Base-by-base conservation (phyloP, 2,797 vertebrate genomes). In the Triplophysa bombifrons region DNA sequence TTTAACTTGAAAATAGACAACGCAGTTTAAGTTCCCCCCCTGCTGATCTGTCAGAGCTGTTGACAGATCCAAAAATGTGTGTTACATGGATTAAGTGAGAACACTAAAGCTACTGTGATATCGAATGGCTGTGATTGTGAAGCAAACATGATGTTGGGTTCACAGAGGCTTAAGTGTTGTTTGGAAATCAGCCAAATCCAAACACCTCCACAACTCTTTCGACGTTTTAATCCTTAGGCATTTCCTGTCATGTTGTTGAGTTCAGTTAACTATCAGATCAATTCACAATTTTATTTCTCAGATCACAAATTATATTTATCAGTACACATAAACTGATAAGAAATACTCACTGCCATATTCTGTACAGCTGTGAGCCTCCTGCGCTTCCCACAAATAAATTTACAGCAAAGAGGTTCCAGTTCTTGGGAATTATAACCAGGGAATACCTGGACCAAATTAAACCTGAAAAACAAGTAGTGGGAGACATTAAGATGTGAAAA, bases 391-490 rank as follows among this genome's bases (percentile, higher is more conserved):
- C 88, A 76, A 99, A 99, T 91, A 99, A 98, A 90, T 99, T 99
- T 86, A 99, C 98, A 41, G 94, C 94, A 85, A 99, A 99, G 41
- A 99, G 93, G 87, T 95, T 96, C 97, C 96, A 99, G 91, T 98
- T 98, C 92, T 97, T 99, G 0, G 98, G 98, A 89, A 97, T 97
- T 82, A 99, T 99, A 84, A 99, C 98, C 90, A 99, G 89, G 3
- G 98, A 99, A 87, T 99, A 99, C 85, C 98, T 94, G 87, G 98
- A 99, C 98, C 98, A 99, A 91, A 99, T 93, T 50, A 99, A 93
- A 14, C 98, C 98, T 99, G 91, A 85, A 69, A 61, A 51, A 80
- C 3, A 83, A 10, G 22, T 11, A 77, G n/a, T 72, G 14, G 80
- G 64, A 50, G 22, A 38, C 38, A 61, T 53, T 11, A 10, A 25